Base-by-base conservation (phyloP, 2,797 vertebrate species). In the Ceryle rudis region DNA sequence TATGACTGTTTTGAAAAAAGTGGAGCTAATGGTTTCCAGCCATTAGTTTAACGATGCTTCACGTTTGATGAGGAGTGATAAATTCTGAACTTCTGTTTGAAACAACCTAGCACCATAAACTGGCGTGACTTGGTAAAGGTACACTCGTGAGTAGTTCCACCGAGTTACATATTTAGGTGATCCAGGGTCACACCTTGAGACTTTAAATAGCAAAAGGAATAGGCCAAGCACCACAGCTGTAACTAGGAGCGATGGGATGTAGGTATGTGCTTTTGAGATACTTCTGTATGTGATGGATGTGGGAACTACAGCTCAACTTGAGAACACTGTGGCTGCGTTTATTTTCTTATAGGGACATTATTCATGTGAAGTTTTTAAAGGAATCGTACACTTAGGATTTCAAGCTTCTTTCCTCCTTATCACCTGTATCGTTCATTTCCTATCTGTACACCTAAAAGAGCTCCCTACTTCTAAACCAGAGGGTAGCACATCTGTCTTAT, bases 141-240 rank as follows among this genome's bases (percentile, higher is more conserved):
- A 18, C 7, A 2, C 13, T 60, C 31, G 6, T 0, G 5, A 81
- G 65, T 39, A 62, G 39, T 62, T 90, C 21, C 2, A 1, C 39
- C 0, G 19, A 41, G 29, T 41, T 67, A 17, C 0, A 0, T 33
- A 1, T 61, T 74, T 47, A 21, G 55, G 78, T 61, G 78, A 89
- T 66, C 29, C 64, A 28, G 57, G 47, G n/a, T 84, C 39, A 41
- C 28, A 51, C 20, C 35, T 20, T 8, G 39, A 49, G 70, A 67
- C 58, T 73, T 86, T 47, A 94, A 88, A 70, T 9, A 88, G 70
- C 29, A 44, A 35, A 75, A 90, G 61, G 77, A 83, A 65, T n/a
- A 58, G 49, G 54, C 72, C 41, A 57, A 81, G 80, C 52, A 46
- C 75, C 57, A 74, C 37, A 83, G 51, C 52, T 3, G 0, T 14